Conservation (phyloP, 2,797 vertebrate species). For the Amblyopsis hoosieri region DNA sequence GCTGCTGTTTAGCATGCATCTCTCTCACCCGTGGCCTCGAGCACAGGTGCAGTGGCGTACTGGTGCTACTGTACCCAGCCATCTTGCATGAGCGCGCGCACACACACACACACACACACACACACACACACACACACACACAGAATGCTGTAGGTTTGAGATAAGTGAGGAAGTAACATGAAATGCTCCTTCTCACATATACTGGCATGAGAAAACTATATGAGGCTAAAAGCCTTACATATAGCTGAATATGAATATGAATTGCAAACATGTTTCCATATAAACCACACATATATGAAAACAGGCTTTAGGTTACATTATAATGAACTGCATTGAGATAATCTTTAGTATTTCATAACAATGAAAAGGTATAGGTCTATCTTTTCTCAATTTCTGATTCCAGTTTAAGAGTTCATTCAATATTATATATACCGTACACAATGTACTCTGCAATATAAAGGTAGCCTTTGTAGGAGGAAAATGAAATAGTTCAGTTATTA, state of each 20-base stretch:
- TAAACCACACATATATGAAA: too few relatives aligned
- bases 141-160: constrained; percentile 19
- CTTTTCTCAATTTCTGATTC: too few relatives aligned
- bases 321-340: too few relatives aligned
- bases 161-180: constrained; percentile 55
- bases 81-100: not conserved
- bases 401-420: too few relatives aligned
- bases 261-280: not conserved
- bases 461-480: too few relatives aligned
- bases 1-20: constrained; percentile 46
- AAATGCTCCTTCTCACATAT: constrained; percentile 29
- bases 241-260: not conserved
- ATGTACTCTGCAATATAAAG: too few relatives aligned
- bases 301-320: too few relatives aligned
- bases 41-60: constrained; percentile 71
- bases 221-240: not conserved
- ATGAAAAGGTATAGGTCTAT: too few relatives aligned
- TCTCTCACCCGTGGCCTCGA: constrained; percentile 49
- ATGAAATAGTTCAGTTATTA: too few relatives aligned
- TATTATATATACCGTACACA: too few relatives aligned
- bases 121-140: constrained; percentile 21
- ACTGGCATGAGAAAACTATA: not conserved
- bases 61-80: constrained; percentile 34
- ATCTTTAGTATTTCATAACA: too few relatives aligned
- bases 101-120: constrained; percentile 20